Conservation (phyloP, 2,113 vertebrate genomes). For the Mixornis gularis region DNA sequence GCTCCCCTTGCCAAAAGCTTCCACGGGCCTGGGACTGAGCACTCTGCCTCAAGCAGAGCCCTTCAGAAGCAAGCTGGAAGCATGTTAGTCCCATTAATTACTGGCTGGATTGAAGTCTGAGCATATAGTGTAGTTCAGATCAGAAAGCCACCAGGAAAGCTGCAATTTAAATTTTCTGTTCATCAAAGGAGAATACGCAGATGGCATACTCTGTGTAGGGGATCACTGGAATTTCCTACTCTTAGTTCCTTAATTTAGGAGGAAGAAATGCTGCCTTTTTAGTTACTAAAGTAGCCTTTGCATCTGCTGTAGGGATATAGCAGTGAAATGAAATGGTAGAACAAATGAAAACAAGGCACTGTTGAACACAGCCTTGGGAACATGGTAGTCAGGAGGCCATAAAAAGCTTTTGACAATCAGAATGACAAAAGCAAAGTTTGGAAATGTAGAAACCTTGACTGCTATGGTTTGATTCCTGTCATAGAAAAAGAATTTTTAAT, state of each 20-base stretch:
- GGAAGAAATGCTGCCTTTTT: neutral
- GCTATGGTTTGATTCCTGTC: neutral
- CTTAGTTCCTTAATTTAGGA: neutral
- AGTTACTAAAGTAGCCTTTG: neutral
- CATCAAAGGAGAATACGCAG: neutral
- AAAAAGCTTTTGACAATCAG: neutral
- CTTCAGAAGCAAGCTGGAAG: neutral
- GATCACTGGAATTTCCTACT: neutral
- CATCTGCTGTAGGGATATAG: neutral
- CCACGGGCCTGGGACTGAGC: neutral
- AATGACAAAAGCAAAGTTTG: neutral
- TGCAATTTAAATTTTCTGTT: neutral
- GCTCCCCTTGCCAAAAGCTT: neutral
- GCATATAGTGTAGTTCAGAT: neutral
- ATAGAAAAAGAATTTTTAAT: neutral
- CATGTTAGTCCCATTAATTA: neutral
- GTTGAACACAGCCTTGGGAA: neutral
- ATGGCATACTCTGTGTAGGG: neutral
- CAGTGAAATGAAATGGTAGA: neutral
- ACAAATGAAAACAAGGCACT: neutral
- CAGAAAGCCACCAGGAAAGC: neutral
- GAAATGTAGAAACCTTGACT: neutral
- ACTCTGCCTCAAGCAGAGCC: neutral
- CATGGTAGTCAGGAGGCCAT: neutral
- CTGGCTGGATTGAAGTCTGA: neutral